Conservation (phyloP, 2,113 vertebrate species). For the Dipodomys spectabilis region DNA sequence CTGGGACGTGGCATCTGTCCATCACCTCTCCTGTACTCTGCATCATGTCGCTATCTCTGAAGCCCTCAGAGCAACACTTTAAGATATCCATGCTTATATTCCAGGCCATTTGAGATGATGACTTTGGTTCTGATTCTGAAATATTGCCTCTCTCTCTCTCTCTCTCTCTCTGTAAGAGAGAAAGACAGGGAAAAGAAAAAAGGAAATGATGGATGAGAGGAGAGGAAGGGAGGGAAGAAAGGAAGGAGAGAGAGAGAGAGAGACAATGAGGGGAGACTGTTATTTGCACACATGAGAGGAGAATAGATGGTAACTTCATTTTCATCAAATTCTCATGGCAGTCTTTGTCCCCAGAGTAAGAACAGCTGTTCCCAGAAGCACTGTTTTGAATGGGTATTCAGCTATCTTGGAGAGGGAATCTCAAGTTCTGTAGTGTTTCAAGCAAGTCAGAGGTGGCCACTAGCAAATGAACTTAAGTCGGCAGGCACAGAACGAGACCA, state of each 20-base stretch:
- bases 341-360: not conserved
- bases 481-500: not conserved
- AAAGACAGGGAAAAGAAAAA: not conserved
- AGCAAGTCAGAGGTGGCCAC: constrained; percentile 10
- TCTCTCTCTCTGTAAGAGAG: not conserved
- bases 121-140: not conserved
- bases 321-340: not conserved
- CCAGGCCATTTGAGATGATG: not conserved
- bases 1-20: not conserved
- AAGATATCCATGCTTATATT: not conserved
- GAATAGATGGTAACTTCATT: not conserved
- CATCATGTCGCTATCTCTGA: not conserved
- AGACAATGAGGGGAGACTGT: no score
- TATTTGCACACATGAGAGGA: not conserved
- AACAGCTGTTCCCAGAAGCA: not conserved
- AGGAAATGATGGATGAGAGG: not conserved
- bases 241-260: not conserved
- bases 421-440: constrained; percentile 17
- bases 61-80: not conserved
- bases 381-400: not conserved
- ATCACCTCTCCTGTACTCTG: not conserved
- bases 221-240: not conserved
- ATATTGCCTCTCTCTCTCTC: not conserved
- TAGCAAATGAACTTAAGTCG: not conserved
- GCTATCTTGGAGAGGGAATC: not conserved